Conservation (phyloP, 2,113 vertebrate species). For the Hyla sarda region DNA sequence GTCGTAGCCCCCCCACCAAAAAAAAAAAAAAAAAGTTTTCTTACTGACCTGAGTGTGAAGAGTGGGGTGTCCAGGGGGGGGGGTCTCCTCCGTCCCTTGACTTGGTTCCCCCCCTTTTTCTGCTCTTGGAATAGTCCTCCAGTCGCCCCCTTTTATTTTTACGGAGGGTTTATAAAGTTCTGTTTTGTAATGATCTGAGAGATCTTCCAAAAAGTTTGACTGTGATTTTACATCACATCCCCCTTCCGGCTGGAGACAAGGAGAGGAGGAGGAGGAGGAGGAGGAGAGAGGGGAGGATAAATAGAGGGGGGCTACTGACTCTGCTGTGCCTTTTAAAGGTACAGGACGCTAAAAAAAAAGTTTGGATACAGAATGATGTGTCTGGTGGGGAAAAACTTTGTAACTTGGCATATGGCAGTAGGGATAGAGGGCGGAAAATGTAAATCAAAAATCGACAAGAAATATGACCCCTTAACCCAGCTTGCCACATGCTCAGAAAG, state of each 20-base stretch:
- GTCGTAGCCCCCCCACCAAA: too few species aligned
- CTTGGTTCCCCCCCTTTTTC: neutral
- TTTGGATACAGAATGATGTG: neutral
- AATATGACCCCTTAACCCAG: too few species aligned
- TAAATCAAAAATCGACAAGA: too few species aligned
- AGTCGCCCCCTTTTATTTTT: neutral
- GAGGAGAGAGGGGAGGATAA: neutral
- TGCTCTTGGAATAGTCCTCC: neutral
- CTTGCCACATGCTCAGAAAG: too few species aligned
- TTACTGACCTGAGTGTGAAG: constrained; percentile 37
- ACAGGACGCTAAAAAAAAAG: neutral
- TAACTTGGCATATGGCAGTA: too few species aligned
- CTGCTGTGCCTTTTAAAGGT: constrained; percentile 49
- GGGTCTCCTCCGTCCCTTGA: neutral
- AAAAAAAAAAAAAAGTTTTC: constrained; percentile 30
- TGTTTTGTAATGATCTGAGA: constrained; percentile 38
- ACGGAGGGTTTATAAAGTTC: neutral
- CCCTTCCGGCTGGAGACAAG: constrained; percentile 55
- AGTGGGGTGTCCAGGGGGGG: neutral
- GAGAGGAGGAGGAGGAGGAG: constrained; percentile 19
- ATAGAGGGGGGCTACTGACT: neutral
- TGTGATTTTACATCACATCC: constrained; percentile 54
- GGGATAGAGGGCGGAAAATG: too few species aligned
- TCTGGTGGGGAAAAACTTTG: too few species aligned
- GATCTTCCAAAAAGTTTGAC: constrained; percentile 46